Evolutionary conservation across 2,888 invertebrate species (phyloP), one percentile per base, ranked within the genome.

Genomic region (Cremastinae sp.): DNA sequence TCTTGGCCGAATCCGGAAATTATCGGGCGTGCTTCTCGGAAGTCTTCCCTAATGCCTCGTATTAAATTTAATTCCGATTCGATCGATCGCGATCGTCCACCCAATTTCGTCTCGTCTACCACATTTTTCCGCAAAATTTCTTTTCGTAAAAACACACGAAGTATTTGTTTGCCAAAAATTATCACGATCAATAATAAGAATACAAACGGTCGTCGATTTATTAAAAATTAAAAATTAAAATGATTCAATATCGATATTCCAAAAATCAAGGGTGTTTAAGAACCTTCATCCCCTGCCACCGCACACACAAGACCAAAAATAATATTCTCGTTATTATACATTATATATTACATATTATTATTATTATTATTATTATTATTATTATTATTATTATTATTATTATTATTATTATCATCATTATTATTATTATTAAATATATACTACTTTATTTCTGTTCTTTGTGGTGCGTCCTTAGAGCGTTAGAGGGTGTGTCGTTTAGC

Each of bases 401-500:
- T 51, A 36, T 61, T 66, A 72, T 43, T 64, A 51, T 34, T 43
- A 10, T 61, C 56, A 68, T 49, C 5, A 28, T 47, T 51, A 69
- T 59, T n/a, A n/a, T n/a, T 34, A 45, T 72, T 49, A 56, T 41
- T 59, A 61, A 56, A 62, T 72, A 75, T 58, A 76, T 69, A 76
- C 28, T 66, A 68, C 61, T 73, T 66, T 58, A 78, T 68, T 75
- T 72, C 58, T 78, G 78, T 80, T 81, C 75, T 80, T 79, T 80
- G 79, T 81, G 80, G 80, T 81, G 82, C 81, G 81, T 82, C 79
- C 79, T 82, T 82, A 83, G 83, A 79, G 76, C 75, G 75, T 79
- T 82, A 82, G 83, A 76, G 81, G 82, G 79, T 83, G 79, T 82
- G 80, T 82, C 80, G 79, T 83, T 81, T 80, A 82, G 81, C 79